These are phyloP conservation scores for Limnephilus marmoratus DNA, from an alignment of 2,888 invertebrate genomes.

Conservation along the genomic window DNA sequence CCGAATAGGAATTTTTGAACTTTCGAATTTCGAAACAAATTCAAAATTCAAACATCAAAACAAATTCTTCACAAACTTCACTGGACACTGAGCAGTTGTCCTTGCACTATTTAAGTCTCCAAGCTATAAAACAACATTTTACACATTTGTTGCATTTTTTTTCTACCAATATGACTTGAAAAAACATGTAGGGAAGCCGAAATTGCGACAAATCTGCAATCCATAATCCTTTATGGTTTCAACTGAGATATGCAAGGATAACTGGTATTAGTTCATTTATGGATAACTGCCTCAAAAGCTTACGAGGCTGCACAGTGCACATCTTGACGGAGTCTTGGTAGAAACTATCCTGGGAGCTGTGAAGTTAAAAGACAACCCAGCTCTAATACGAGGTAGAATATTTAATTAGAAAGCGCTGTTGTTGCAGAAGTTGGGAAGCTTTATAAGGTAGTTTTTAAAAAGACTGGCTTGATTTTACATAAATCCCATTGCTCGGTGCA, in stretches of 20 bases:
- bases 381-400: no score
- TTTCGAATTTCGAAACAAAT: not conserved
- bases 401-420: no score
- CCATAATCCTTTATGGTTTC: not conserved
- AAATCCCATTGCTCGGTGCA: not conserved
- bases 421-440: no score
- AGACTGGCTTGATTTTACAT: not conserved
- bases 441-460: not conserved
- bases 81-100: not conserved
- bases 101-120: no score
- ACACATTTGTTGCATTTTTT: not conserved
- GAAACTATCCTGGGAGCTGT: not conserved
- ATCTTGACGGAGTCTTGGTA: not conserved
- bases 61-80: not conserved
- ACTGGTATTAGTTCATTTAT: no score
- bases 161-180: not conserved
- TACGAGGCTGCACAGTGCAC: slow-evolving; percentile 1
- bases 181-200: no score
- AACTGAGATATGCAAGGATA: slow-evolving; percentile 1
- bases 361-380: no score
- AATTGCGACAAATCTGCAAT: no score
- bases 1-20: not conserved
- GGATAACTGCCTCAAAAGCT: slow-evolving; percentile 12
- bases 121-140: no score
- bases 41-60: not conserved